These are phyloP conservation scores for Halesus radiatus DNA, from an alignment of 1,140 invertebrate genomes.

Conservation along the genomic window DNA sequence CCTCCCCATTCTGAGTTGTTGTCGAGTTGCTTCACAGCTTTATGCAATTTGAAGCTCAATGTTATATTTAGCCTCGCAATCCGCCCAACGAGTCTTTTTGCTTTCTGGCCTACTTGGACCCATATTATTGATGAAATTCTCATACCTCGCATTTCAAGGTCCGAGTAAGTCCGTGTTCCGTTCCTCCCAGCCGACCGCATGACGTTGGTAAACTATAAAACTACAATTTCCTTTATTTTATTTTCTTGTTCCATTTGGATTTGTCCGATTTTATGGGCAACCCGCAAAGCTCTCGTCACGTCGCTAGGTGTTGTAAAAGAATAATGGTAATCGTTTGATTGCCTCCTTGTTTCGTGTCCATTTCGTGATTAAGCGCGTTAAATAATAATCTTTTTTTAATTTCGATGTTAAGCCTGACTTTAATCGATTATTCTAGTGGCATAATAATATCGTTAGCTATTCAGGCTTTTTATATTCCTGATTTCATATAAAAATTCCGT, in stretches of 20 bases:
- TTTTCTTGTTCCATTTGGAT: constrained; percentile 13
- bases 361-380: background rate
- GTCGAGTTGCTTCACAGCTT: background rate
- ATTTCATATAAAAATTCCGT: too few species aligned
- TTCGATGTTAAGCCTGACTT: background rate
- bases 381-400: background rate
- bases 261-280: constrained; percentile 1
- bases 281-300: constrained; percentile 8
- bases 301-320: background rate
- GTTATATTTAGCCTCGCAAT: constrained; percentile 20
- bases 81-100: background rate
- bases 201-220: constrained; percentile 14
- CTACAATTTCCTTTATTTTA: constrained; percentile 16
- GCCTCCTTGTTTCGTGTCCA: background rate
- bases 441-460: too few species aligned
- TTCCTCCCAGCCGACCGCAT: background rate
- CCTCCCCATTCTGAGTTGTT: too few species aligned
- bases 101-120: constrained; percentile 26
- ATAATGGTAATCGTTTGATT: background rate
- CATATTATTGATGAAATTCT: background rate
- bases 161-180: background rate
- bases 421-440: too few species aligned
- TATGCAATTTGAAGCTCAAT: background rate
- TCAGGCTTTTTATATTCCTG: background rate
- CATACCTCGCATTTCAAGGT: constrained; percentile 4